phyloP scores from a whole-genome alignment of 2,113 vertebrate genomes.

The Etheostoma cragini region DNA sequence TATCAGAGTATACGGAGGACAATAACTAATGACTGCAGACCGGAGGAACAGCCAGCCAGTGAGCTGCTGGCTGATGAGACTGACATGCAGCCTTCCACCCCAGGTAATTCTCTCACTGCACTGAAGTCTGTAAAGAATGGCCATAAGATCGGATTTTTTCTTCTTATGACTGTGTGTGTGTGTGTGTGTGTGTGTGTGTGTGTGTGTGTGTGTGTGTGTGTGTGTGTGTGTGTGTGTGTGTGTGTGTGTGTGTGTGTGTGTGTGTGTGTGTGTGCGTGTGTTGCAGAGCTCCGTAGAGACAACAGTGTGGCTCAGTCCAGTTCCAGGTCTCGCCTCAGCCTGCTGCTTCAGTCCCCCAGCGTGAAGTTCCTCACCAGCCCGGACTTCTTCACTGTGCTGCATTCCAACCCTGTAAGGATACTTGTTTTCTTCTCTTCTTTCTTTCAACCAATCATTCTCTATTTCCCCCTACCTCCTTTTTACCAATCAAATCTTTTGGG shows the following conservation, averaged over 20 bases:
- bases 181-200: constrained; percentile 31
- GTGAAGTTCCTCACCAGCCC: constrained; percentile 98
- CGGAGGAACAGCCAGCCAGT: constrained; percentile 83
- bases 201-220: neutral
- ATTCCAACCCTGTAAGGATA: constrained; percentile 95
- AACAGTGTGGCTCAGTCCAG: constrained; percentile 87
- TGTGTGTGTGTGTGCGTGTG: constrained; percentile 33
- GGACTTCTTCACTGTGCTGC: constrained; percentile 98
- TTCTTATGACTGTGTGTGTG: neutral
- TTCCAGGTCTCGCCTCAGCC: constrained; percentile 90
- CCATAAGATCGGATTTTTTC: neutral
- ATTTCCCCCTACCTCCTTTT: neutral
- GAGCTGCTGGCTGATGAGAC: constrained; percentile 78
- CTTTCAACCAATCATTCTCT: neutral
- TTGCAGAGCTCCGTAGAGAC: constrained; percentile 92
- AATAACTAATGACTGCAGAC: constrained; percentile 92
- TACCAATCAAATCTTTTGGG: no score
- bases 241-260: constrained; percentile 1
- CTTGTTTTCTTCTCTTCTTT: neutral
- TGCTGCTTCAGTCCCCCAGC: constrained; percentile 94
- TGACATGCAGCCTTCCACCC: constrained; percentile 75
- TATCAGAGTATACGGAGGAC: constrained; percentile 98
- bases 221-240: neutral
- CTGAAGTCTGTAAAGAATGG: neutral
- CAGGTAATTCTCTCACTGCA: constrained; percentile 52